Conservation (phyloP, 2,888 invertebrate genomes). For the Zygogramma bicolorata region DNA sequence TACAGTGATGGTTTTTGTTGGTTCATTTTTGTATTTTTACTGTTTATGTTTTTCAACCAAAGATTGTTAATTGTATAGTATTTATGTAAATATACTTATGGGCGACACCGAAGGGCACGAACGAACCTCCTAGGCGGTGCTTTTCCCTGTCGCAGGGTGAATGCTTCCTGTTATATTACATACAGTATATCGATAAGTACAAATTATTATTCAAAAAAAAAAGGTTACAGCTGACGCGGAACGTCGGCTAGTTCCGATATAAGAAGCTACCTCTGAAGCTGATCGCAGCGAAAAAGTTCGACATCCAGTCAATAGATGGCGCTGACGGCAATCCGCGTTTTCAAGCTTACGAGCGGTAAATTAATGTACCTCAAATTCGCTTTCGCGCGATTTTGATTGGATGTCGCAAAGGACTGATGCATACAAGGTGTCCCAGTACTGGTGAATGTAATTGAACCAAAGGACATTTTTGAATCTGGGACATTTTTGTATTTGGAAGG, state of each 20-base stretch:
- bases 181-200: conserved; percentile 66
- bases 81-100: conserved; percentile 61
- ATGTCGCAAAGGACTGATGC: background rate
- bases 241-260: conserved; percentile 60
- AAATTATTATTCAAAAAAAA: conserved; percentile 54
- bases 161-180: conserved; percentile 64
- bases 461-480: background rate
- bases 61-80: conserved; percentile 60
- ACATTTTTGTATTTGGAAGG: conserved; percentile 22
- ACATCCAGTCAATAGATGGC: background rate
- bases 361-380: background rate
- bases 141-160: conserved; percentile 56
- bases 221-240: conserved; percentile 58
- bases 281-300: conserved; percentile 35
- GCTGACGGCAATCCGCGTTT: background rate
- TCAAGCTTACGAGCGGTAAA: background rate
- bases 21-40: conserved; percentile 46
- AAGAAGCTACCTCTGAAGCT: conserved; percentile 50
- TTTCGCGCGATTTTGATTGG: background rate
- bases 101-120: conserved; percentile 36
- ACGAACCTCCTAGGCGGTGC: conserved; percentile 10
- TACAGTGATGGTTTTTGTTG: conserved; percentile 42
- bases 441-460: no score
- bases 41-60: conserved; percentile 59
- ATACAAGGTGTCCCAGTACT: background rate